Percentiles rank a stretch among this genome's conserved stretches.
Evolutionary conservation across 2,113 vertebrate genomes (phyloP).

Genomic region (Sceloporus tristichus): DNA sequence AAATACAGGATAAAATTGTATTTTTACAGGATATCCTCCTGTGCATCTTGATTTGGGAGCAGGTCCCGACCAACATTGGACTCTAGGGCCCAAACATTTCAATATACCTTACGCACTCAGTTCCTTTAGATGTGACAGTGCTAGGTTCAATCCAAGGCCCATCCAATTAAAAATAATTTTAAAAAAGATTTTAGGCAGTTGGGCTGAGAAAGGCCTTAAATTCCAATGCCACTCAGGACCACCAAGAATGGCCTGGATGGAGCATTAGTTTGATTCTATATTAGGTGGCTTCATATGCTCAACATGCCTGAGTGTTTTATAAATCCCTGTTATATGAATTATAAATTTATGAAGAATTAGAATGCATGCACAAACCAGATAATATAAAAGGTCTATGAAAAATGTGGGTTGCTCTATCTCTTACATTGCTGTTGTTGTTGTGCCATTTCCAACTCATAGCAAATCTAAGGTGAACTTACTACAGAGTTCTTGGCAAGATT

Average conservation of each 20-base stretch:
- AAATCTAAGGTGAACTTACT: no score
- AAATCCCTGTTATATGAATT: background rate
- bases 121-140: no score
- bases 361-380: background rate
- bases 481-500: no score
- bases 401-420: background rate
- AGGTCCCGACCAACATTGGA: background rate
- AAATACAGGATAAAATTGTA: no score
- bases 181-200: background rate
- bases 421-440: background rate
- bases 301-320: background rate
- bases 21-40: no score
- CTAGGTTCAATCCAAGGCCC: background rate
- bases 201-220: background rate
- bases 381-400: background rate
- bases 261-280: background rate
- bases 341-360: background rate
- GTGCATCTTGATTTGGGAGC: background rate
- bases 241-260: background rate
- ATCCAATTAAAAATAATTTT: no score
- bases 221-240: background rate
- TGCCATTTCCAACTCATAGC: no score
- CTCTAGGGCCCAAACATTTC: background rate
- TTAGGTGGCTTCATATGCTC: background rate
- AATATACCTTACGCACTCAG: background rate